Base-by-base conservation (phyloP, 2,797 vertebrate species). In the Myripristis murdjan region DNA sequence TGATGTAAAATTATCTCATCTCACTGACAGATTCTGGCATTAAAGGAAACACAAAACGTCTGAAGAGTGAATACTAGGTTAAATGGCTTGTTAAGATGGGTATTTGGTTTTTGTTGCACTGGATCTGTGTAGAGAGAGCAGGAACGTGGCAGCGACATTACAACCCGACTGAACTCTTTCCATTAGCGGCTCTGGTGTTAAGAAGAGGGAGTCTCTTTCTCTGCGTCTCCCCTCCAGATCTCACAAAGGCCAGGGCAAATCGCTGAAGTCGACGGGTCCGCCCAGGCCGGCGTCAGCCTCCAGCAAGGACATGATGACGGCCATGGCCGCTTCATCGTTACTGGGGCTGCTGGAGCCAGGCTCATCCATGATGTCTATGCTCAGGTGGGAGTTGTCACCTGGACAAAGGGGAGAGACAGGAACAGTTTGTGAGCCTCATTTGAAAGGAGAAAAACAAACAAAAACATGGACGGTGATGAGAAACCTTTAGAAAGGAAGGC, bases 221-320 rank as follows among this genome's bases (percentile, higher is more conserved):
- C 20, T 15, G 41, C 35, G 15, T 55, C 24, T 23, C 46, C 60
- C 15, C 18, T 55, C 43, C 16, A n/a, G 52, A 52, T 39, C 91
- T 97, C 94, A 99, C 95, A 99, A 91, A 64, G 98, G 98, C 98
- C 98, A 99, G 16, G 98, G 98, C 75, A 99, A 95, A 91, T 99
- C 98, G 2, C 98, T 99, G 87, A 99, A 99, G 93, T 99, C 98
- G 24, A 99, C 98, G 0, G 98, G 98, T 9, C 98, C 98, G 0
- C 98, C 98, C 0, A 99, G 95, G 57, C 98, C 98, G 0, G 98
- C 97, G 28, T 99, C 98, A 0, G 98, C 98, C 94, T 99, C 98
- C 91, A 99, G 91, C 79, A 99, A 95, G 83, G 98, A 99, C 98
- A 99, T 99, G 74, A 99, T 99, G 61, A 99, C 98, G 0, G 98